A percentile compares a stretch with the other conserved stretches of the same genome.
Evolutionary conservation across 1,140 invertebrate species (phyloP).

Genomic region (Meloidogyne chitwoodi): DNA sequence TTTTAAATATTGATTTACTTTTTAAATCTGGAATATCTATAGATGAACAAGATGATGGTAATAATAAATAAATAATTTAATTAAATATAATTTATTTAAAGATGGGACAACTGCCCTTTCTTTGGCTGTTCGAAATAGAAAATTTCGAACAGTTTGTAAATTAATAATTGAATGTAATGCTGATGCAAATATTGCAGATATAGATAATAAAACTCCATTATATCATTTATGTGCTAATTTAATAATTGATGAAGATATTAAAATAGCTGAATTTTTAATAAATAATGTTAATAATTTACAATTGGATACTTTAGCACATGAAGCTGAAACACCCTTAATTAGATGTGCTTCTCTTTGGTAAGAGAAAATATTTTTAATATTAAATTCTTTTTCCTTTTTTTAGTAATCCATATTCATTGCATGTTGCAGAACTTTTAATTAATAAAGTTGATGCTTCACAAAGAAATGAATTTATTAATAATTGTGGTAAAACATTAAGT

Average conservation of each 20-base stretch:
- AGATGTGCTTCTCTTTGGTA: constrained; percentile 1
- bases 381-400: neutral
- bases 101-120: neutral
- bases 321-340: constrained; percentile 13
- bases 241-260: neutral
- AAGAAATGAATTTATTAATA: constrained; percentile 4
- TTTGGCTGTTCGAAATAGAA: constrained; percentile 8
- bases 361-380: neutral
- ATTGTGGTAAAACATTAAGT: neutral
- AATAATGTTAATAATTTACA: neutral
- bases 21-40: constrained; percentile 6
- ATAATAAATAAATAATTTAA: neutral
- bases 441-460: neutral
- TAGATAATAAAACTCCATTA: constrained; percentile 1
- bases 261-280: constrained; percentile 7
- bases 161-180: constrained; percentile 3
- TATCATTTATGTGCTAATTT: constrained; percentile 1
- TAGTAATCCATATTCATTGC: neutral
- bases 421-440: constrained; percentile 12
- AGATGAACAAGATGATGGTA: constrained; percentile 3
- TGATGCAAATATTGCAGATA: constrained; percentile 1
- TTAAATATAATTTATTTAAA: neutral
- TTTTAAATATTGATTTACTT: constrained; percentile 9
- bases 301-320: neutral
- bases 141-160: neutral